Evolutionary conservation across 2,888 invertebrate genomes (phyloP).

Genomic region (Agrilus biguttatus): DNA sequence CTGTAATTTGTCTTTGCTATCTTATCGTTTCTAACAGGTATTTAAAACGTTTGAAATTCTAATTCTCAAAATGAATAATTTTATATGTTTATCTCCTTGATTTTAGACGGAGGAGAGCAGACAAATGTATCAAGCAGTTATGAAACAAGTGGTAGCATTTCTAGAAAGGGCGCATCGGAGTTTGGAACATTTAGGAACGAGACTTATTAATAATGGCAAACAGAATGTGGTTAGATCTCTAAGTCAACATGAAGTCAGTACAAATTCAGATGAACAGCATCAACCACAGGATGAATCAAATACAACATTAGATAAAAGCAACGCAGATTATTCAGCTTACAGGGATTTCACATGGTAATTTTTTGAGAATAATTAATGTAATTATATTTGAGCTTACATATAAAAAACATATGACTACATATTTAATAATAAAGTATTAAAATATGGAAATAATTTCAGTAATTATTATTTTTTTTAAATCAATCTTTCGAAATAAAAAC

Average conservation of each 20-base stretch:
- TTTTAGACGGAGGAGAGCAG: slow-evolving; percentile 54
- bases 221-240: slow-evolving; percentile 34
- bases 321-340: slow-evolving; percentile 30
- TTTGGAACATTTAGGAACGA: slow-evolving; percentile 36
- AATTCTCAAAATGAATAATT: no score
- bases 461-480: no score
- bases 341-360: slow-evolving; percentile 49
- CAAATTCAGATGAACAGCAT: slow-evolving; percentile 9
- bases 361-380: no score
- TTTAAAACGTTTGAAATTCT: no score
- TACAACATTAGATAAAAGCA: slow-evolving; percentile 12
- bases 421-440: no score
- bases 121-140: slow-evolving; percentile 58
- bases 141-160: slow-evolving; percentile 56
- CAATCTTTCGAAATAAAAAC: no score
- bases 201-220: slow-evolving; percentile 20
- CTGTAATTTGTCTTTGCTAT: no score
- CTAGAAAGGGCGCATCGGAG: slow-evolving; percentile 53
- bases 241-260: slow-evolving; percentile 36
- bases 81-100: no score
- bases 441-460: no score
- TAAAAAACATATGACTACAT: no score
- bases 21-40: no score
- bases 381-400: not conserved
- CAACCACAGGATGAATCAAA: slow-evolving; percentile 1